phyloP scores from a whole-genome alignment of 2,113 vertebrate species.

The Leptobrachium ailaonicum region DNA sequence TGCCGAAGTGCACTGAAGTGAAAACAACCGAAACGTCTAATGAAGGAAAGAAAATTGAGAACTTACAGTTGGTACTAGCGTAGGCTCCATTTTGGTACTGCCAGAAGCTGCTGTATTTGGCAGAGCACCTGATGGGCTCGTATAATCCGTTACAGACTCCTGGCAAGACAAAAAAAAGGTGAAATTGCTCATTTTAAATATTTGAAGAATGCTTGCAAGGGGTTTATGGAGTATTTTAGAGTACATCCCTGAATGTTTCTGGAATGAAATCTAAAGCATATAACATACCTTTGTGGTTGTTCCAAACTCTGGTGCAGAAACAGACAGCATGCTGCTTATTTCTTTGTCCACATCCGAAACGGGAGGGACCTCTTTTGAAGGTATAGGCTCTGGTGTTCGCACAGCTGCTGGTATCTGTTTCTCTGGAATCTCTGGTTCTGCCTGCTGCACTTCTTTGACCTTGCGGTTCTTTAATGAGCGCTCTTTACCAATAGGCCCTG shows the following conservation, averaged over 20 bases:
- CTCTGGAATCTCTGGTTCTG: conserved; percentile 83
- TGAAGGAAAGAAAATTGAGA: neutral
- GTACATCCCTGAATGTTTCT: no score
- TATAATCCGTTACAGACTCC: conserved; percentile 98
- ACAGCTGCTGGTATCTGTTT: conserved; percentile 69
- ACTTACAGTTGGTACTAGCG: conserved; percentile 92
- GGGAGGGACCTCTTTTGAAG: conserved; percentile 76
- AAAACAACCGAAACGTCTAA: no score
- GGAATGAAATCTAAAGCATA: no score
- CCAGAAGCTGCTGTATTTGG: conserved; percentile 87
- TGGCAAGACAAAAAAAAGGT: conserved; percentile 56
- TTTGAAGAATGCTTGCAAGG: conserved; percentile 1
- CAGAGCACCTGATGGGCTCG: conserved; percentile 88
- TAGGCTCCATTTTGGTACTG: conserved; percentile 91
- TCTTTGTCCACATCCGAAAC: conserved; percentile 84
- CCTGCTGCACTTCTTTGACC: conserved; percentile 89
- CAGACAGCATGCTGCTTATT: conserved; percentile 92
- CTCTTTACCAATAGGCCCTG: conserved; percentile 96
- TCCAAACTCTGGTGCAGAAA: conserved; percentile 84
- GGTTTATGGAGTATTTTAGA: no score
- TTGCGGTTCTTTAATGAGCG: conserved; percentile 95
- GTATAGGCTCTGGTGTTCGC: conserved; percentile 78
- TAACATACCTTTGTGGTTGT: conserved; percentile 81
- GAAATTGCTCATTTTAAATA: conserved; percentile 59
- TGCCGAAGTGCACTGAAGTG: no score